phyloP scores from a whole-genome alignment of 2,113 vertebrate genomes.

The Marcusenius ussheri region DNA sequence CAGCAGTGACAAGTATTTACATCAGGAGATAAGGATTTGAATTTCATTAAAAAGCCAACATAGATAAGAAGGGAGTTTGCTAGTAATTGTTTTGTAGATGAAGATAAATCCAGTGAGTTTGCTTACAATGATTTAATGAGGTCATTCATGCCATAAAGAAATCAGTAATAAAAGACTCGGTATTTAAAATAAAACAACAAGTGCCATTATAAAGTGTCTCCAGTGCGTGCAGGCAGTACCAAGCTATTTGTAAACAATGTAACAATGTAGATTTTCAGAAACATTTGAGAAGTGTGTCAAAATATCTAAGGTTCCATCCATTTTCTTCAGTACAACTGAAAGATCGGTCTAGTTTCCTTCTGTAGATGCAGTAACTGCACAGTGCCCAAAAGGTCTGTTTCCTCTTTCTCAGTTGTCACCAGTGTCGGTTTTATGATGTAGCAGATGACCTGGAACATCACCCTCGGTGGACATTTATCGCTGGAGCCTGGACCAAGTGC shows the following conservation, averaged over 20 bases:
- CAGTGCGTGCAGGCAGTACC: not conserved
- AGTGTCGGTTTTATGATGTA: not conserved
- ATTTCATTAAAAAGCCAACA: not conserved
- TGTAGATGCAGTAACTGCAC: not conserved
- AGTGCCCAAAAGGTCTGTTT: not conserved
- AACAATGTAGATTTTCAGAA: not conserved
- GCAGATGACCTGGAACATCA: not conserved
- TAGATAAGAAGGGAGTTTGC: not conserved
- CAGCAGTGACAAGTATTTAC: not conserved
- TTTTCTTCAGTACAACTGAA: not conserved
- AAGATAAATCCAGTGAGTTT: not conserved
- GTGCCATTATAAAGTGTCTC: not conserved
- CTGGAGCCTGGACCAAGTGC: not conserved
- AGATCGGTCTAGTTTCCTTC: not conserved
- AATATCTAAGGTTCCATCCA: not conserved
- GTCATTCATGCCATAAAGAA: not conserved
- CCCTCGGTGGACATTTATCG: not conserved
- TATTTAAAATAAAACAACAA: not conserved
- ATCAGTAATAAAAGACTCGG: not conserved
- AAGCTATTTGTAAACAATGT: not conserved
- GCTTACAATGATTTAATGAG: conserved; percentile 7
- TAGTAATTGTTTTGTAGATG: not conserved
- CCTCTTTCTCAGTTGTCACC: not conserved
- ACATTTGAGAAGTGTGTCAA: not conserved
- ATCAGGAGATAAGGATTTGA: not conserved